Evolutionary conservation across 2,797 vertebrate species (phyloP).

Genomic region (Lophius americanus): DNA sequence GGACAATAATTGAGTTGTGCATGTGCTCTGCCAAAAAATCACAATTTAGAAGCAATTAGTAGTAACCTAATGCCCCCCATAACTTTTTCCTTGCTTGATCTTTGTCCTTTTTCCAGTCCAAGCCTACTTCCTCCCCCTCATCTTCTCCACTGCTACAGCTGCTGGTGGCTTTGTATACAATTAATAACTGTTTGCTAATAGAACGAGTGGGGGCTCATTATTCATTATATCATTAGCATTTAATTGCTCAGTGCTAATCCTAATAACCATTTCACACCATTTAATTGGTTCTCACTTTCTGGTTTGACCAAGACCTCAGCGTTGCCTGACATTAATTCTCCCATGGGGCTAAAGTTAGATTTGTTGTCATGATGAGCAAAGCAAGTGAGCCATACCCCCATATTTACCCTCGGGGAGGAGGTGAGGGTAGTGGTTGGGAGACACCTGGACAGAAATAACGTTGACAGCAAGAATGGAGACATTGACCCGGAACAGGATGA

Average conservation of each 20-base stretch:
- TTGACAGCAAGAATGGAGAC: too few relatives aligned
- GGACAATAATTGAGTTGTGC: slow-evolving; percentile 46
- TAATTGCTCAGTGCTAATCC: slow-evolving; percentile 72
- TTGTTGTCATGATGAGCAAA: slow-evolving; percentile 9
- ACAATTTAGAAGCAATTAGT: slow-evolving; percentile 35
- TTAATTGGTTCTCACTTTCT: slow-evolving; percentile 65
- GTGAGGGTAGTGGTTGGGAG: too few relatives aligned
- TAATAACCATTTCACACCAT: slow-evolving; percentile 65
- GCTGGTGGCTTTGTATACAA: slow-evolving; percentile 40
- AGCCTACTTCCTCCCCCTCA: slow-evolving; percentile 4
- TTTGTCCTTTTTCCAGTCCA: slow-evolving; percentile 1
- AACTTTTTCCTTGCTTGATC: neutral
- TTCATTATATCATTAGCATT: slow-evolving; percentile 75
- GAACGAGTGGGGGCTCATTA: slow-evolving; percentile 63
- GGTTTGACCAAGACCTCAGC: slow-evolving; percentile 17
- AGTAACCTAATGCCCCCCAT: neutral
- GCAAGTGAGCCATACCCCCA: too few relatives aligned
- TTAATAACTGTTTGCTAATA: slow-evolving; percentile 75
- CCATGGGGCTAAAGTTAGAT: slow-evolving; percentile 19
- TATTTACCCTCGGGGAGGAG: too few relatives aligned
- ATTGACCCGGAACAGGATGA: too few relatives aligned
- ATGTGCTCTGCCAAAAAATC: slow-evolving; percentile 34
- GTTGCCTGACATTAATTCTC: slow-evolving; percentile 37
- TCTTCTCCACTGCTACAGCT: slow-evolving; percentile 23
- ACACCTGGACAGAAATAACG: too few relatives aligned